These are phyloP conservation scores for Caenorhabditis japonica DNA, from an alignment of 2,888 invertebrate genomes.

Conservation along the genomic window DNA sequence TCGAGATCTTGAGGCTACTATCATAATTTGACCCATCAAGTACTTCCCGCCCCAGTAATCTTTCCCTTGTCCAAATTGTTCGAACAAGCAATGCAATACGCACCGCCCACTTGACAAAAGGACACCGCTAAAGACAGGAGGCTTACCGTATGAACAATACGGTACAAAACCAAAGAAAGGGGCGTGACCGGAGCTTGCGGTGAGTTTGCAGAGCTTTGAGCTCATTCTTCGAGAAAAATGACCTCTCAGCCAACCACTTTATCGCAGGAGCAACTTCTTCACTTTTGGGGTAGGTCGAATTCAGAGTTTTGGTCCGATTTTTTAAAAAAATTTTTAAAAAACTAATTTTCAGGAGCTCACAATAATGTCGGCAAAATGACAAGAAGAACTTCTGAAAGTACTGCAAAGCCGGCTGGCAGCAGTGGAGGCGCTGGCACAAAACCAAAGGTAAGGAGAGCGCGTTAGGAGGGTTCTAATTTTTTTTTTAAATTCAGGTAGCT, in stretches of 20 bases:
- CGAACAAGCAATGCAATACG: too few relatives aligned
- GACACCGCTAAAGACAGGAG: too few relatives aligned
- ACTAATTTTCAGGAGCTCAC: constrained; percentile 27
- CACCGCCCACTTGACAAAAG: too few relatives aligned
- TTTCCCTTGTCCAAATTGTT: too few relatives aligned
- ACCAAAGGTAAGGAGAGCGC: constrained; percentile 56
- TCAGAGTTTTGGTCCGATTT: neutral
- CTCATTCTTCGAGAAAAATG: constrained; percentile 17
- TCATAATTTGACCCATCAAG: too few relatives aligned
- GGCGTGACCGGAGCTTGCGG: neutral
- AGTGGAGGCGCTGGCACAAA: constrained; percentile 64
- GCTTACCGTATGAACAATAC: too few relatives aligned
- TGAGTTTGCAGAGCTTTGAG: neutral
- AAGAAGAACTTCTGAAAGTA: constrained; percentile 6
- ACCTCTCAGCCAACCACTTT: constrained; percentile 32
- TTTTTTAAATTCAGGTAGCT: constrained; percentile 84
- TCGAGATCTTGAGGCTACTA: too few relatives aligned
- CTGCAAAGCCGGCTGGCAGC: neutral
- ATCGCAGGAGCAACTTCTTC: constrained; percentile 71
- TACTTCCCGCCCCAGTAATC: too few relatives aligned
- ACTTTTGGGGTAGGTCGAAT: constrained; percentile 68
- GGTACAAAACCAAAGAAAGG: too few relatives aligned
- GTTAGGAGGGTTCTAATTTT: neutral
- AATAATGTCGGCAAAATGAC: constrained; percentile 57
- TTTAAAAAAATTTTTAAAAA: constrained; percentile 2